Conservation (phyloP, 2,797 vertebrate genomes). For the Parotocinclus haroldoi region DNA sequence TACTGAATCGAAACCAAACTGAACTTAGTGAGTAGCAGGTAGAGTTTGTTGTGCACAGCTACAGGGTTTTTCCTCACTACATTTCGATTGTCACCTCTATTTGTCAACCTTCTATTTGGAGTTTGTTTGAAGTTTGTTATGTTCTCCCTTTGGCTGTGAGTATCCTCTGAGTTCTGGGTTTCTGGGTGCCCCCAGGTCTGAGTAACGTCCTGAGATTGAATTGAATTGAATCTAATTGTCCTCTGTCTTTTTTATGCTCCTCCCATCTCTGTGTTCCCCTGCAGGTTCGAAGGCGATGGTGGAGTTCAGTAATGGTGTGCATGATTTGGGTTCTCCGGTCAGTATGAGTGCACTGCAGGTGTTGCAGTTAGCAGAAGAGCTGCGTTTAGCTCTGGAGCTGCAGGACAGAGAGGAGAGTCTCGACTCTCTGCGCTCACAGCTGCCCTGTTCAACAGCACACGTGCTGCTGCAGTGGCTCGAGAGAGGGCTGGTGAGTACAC, state of each 20-base stretch:
- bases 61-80: too few relatives aligned
- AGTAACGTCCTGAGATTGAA: too few relatives aligned
- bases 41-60: too few relatives aligned
- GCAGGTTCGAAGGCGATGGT: conserved; percentile 83
- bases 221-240: conserved; percentile 4
- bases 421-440: conserved; percentile 74
- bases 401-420: conserved; percentile 72
- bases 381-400: conserved; percentile 84
- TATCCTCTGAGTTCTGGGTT: too few relatives aligned
- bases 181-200: too few relatives aligned
- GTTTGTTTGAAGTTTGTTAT: too few relatives aligned
- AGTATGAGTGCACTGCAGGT: conserved; percentile 78
- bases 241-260: neutral
- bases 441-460: conserved; percentile 76
- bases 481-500: conserved; percentile 76
- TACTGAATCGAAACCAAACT: too few relatives aligned
- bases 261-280: neutral
- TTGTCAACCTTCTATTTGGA: too few relatives aligned
- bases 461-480: conserved; percentile 84
- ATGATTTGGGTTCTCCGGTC: conserved; percentile 75
- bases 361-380: conserved; percentile 84
- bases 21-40: too few relatives aligned
- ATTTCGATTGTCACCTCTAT: too few relatives aligned
- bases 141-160: too few relatives aligned
- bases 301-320: conserved; percentile 75